phyloP scores from a whole-genome alignment of 2,113 vertebrate genomes.

The Oreochromis tanganicae region DNA sequence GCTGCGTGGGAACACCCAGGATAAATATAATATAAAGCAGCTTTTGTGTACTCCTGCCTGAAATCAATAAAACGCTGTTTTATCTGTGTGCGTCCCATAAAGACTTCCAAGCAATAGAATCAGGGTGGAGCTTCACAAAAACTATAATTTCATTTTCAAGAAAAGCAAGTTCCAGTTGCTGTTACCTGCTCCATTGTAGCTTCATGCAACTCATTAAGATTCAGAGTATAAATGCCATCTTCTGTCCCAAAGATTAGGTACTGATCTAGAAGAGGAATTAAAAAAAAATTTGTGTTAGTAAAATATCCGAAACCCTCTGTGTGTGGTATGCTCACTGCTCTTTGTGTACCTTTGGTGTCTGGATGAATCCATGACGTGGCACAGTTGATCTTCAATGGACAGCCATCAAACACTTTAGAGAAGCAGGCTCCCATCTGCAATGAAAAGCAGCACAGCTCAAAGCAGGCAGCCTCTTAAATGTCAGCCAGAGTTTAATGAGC shows the following conservation, averaged over 20 bases:
- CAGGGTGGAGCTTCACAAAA: not conserved
- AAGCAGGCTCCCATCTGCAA: conserved; percentile 98
- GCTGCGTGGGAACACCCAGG: fast-evolving
- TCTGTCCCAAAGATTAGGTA: conserved; percentile 97
- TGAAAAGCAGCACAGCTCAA: not conserved
- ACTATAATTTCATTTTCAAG: not conserved
- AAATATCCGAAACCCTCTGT: not conserved
- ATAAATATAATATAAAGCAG: not conserved
- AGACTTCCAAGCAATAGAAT: not conserved
- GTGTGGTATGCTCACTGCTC: not conserved
- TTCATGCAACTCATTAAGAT: conserved; percentile 96
- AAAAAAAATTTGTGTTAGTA: not conserved
- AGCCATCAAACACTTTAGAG: conserved; percentile 98
- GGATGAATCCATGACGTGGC: conserved; percentile 99
- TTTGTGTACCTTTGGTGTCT: conserved; percentile 87
- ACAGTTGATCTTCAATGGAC: conserved; percentile 97
- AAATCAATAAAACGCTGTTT: not conserved
- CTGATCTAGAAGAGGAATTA: conserved; percentile 67
- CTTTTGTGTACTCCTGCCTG: not conserved
- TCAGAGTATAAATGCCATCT: conserved; percentile 97
- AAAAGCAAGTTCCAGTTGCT: not conserved
- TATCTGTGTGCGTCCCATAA: not conserved
- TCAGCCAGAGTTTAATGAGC: conserved; percentile 37
- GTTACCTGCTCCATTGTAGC: conserved; percentile 98
- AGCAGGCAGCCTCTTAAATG: not conserved